phyloP scores from a whole-genome alignment of 2,797 vertebrate species.

The Chiroxiphia lanceolata region DNA sequence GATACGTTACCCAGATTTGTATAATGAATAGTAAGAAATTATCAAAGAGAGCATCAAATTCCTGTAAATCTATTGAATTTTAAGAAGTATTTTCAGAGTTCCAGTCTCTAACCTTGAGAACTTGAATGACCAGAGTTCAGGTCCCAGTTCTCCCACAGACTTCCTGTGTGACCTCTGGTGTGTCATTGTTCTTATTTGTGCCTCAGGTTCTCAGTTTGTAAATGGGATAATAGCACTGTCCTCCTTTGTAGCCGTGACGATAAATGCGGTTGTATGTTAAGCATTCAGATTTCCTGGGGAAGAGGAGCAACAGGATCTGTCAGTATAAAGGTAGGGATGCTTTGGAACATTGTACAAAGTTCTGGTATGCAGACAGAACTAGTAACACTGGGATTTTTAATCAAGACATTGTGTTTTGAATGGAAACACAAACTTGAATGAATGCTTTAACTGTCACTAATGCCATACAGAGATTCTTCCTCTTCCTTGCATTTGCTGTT shows the following conservation, averaged over 20 bases:
- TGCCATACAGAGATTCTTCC: background rate
- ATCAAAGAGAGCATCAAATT: background rate
- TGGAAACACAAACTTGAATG: background rate
- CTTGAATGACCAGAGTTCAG: background rate
- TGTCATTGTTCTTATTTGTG: background rate
- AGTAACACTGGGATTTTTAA: background rate
- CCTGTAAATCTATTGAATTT: background rate
- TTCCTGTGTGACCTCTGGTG: slow-evolving; percentile 32
- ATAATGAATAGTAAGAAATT: background rate
- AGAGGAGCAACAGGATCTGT: background rate
- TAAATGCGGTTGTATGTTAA: background rate
- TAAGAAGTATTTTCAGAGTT: background rate
- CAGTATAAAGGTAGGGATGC: background rate
- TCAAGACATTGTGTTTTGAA: background rate
- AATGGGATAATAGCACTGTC: slow-evolving; percentile 14
- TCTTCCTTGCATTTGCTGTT: background rate
- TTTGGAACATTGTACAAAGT: background rate
- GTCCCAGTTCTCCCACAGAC: slow-evolving; percentile 21
- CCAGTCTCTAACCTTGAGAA: background rate
- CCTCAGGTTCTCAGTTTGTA: background rate
- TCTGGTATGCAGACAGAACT: background rate
- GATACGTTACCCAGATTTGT: background rate
- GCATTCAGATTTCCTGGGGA: background rate
- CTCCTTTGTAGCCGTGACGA: background rate
- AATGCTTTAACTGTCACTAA: background rate